Evolutionary conservation across 2,888 invertebrate species (phyloP).

Genomic region (Azorinus chamasolen): DNA sequence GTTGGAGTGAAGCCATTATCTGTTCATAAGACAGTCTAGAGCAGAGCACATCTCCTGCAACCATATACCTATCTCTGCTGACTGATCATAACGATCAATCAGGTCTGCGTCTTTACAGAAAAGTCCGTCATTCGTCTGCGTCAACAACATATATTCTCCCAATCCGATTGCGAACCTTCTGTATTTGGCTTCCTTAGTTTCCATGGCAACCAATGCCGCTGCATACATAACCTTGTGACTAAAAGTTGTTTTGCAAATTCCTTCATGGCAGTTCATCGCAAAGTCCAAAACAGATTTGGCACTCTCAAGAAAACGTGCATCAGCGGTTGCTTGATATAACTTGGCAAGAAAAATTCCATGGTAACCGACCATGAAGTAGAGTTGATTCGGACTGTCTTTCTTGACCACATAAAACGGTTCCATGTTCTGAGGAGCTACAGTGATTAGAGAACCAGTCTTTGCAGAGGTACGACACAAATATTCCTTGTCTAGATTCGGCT

Average conservation of each 20-base stretch:
- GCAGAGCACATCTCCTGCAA: conserved; percentile 35
- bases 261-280: conserved; percentile 57
- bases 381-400: conserved; percentile 49
- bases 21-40: no score
- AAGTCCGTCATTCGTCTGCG: conserved; percentile 58
- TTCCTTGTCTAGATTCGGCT: conserved; percentile 54
- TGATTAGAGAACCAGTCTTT: conserved; percentile 30
- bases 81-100: conserved; percentile 60
- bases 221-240: conserved; percentile 66
- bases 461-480: conserved; percentile 43
- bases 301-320: conserved; percentile 44
- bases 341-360: conserved; percentile 61
- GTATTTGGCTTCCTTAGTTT: conserved; percentile 56
- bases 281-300: conserved; percentile 60
- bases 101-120: conserved; percentile 51
- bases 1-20: no score
- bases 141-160: conserved; percentile 56
- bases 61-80: conserved; percentile 65
- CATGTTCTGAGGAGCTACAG: conserved; percentile 34
- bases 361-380: conserved; percentile 66
- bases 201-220: conserved; percentile 60
- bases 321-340: conserved; percentile 51
- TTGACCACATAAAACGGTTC: conserved; percentile 54
- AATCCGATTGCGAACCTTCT: conserved; percentile 49
- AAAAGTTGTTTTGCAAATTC: conserved; percentile 51